These are phyloP conservation scores for Tricholaema leucomelas DNA, from an alignment of 2,113 vertebrate genomes.

Conservation along the genomic window DNA sequence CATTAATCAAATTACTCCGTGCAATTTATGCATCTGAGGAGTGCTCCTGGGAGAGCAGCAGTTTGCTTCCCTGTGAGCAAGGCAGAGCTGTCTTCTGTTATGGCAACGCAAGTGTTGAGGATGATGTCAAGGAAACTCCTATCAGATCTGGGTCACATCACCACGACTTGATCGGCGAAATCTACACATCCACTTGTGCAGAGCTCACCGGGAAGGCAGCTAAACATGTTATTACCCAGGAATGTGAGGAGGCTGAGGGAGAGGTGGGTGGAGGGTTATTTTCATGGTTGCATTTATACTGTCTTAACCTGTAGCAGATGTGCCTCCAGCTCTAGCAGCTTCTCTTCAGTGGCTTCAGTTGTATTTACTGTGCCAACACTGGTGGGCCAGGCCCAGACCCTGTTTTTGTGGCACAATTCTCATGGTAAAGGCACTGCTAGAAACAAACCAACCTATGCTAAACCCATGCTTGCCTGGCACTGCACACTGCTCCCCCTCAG, in stretches of 20 bases:
- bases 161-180: not conserved
- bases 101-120: slow-evolving; percentile 56
- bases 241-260: slow-evolving; percentile 26
- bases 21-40: not conserved
- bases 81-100: slow-evolving; percentile 51
- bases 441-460: not conserved
- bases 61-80: not conserved
- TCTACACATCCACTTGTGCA: not conserved
- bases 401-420: not conserved
- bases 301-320: slow-evolving; percentile 59
- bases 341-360: not conserved
- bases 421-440: not conserved
- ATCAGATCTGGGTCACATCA: slow-evolving; percentile 52
- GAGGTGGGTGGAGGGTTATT: slow-evolving; percentile 1
- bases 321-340: not conserved
- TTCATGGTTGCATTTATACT: slow-evolving; percentile 1
- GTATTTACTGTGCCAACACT: not conserved
- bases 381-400: not conserved
- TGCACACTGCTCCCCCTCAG: not conserved
- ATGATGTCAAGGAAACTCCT: slow-evolving; percentile 66
- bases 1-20: not conserved
- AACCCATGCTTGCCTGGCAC: rapidly evolving
- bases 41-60: not conserved
- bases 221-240: slow-evolving; percentile 44
- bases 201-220: slow-evolving; percentile 34